Evolutionary conservation across 2,888 invertebrate species (phyloP), one percentile per base, ranked within the genome.

Genomic region (Rugalucina vietnamica): DNA sequence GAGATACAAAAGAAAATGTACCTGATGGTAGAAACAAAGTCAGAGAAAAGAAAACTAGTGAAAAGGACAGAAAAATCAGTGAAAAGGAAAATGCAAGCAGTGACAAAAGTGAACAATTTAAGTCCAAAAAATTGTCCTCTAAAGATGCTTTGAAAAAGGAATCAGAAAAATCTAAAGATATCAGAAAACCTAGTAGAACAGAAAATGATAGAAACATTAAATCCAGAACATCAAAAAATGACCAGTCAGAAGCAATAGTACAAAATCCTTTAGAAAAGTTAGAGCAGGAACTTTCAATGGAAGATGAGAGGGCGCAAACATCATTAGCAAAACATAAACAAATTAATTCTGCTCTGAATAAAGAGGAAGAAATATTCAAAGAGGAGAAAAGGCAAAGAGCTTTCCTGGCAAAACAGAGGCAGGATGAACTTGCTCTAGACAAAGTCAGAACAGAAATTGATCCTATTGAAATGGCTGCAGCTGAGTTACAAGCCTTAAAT

Each of bases 401-500:
- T 72, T 50, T 73, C 70, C 60, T 39, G 39, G 37, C 43, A 32
- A 73, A 70, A 34, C n/a, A 49, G 69, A 70, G 78, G 54, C 37
- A 65, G 21, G 34, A 32, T 10, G 65, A 65, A 65, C 1, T 65
- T 32, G 1, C 34, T 34, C 39, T 14, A 60, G 34, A 37, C 8
- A 81, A 82, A 10, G 79, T 80, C 5, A 57, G 78, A 60, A 43
- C 32, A 75, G 85, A 85, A 29, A 36, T 88, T 14, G 88, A 88
- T 65, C 88, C 85, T 24, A 84, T 88, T 50, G 86, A 88, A 65
- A 76, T 84, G 37, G 88, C 88, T 36, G 84, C 88, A 57, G 88
- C 88, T 27, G 86, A 86, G 65, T 76, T 88, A 32, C 86, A 86
- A 39, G 86, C 88, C 21, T 84, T 84, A 32, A 84, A 84, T 34